Evolutionary conservation across 2,113 vertebrate species (phyloP).

Genomic region (Pantherophis guttatus): DNA sequence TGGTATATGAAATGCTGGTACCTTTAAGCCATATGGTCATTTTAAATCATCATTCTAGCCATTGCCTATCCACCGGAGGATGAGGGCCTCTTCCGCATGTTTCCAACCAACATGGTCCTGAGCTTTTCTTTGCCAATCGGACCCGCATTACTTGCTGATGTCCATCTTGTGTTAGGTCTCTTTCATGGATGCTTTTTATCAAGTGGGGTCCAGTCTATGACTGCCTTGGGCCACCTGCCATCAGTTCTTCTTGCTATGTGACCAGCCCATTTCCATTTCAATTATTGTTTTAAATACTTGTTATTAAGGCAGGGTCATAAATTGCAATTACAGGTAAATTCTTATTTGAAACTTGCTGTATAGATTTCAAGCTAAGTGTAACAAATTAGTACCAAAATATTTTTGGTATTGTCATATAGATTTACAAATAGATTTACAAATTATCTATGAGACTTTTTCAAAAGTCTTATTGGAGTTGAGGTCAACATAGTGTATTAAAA

Average conservation of each 20-base stretch:
- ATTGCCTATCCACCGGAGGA: too few relatives aligned
- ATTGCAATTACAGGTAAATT: slow-evolving; percentile 27
- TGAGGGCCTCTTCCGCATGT: too few relatives aligned
- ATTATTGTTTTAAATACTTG: not conserved
- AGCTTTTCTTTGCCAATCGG: too few relatives aligned
- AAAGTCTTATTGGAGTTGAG: not conserved
- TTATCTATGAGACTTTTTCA: not conserved
- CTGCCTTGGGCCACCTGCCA: too few relatives aligned
- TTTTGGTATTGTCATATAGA: not conserved
- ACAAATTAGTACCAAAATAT: not conserved
- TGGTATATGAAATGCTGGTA: not conserved
- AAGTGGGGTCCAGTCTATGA: too few relatives aligned
- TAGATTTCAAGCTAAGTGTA: not conserved
- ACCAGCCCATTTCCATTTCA: too few relatives aligned
- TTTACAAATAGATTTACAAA: not conserved
- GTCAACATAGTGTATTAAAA: not conserved
- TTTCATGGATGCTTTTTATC: too few relatives aligned
- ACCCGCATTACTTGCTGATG: too few relatives aligned
- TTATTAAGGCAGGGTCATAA: not conserved
- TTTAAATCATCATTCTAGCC: not conserved
- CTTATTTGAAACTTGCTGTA: not conserved
- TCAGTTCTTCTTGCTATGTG: too few relatives aligned
- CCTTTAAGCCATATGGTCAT: not conserved
- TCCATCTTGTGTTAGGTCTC: too few relatives aligned
- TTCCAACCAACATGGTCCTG: too few relatives aligned